Conservation (phyloP, 2,888 invertebrate species). For the Gnatocerus cornutus region DNA sequence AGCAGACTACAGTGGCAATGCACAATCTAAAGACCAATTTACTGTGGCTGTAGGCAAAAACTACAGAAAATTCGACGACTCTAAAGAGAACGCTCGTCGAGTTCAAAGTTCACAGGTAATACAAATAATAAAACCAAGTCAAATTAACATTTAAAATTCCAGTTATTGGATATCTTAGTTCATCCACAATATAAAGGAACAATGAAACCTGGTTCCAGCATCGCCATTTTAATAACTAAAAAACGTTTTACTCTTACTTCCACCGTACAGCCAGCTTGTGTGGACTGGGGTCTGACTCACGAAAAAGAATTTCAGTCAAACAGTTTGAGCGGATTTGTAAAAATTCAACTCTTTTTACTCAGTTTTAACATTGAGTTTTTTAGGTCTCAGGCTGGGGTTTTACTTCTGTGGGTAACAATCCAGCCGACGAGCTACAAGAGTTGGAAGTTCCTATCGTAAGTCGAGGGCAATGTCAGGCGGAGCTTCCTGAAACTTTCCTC, state of each 20-base stretch:
- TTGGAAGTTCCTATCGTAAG: conserved; percentile 56
- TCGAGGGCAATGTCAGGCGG: conserved; percentile 51
- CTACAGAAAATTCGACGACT: conserved; percentile 23
- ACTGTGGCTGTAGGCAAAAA: conserved; percentile 37
- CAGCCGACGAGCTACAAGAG: conserved; percentile 54
- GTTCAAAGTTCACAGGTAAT: conserved; percentile 17
- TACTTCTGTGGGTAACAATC: conserved; percentile 38
- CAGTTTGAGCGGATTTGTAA: conserved; percentile 19
- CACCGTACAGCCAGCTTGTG: conserved; percentile 39
- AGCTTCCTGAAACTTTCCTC: conserved; percentile 51
- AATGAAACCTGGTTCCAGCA: conserved; percentile 14
- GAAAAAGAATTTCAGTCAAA: background rate
- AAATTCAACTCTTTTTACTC: background rate
- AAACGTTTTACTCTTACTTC: conserved; percentile 23
- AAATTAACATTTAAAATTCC: background rate
- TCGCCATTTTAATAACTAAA: conserved; percentile 35
- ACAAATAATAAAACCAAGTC: background rate
- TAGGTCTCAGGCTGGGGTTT: conserved; percentile 55
- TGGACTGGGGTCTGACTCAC: conserved; percentile 17
- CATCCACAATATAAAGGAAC: conserved; percentile 12
- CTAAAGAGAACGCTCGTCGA: conserved; percentile 7
- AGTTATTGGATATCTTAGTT: conserved; percentile 23
- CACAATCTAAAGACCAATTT: conserved; percentile 7
- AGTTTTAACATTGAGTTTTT: background rate
- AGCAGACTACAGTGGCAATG: background rate